phyloP scores from a whole-genome alignment of 2,888 invertebrate species.

The Marronus borbonicus region DNA sequence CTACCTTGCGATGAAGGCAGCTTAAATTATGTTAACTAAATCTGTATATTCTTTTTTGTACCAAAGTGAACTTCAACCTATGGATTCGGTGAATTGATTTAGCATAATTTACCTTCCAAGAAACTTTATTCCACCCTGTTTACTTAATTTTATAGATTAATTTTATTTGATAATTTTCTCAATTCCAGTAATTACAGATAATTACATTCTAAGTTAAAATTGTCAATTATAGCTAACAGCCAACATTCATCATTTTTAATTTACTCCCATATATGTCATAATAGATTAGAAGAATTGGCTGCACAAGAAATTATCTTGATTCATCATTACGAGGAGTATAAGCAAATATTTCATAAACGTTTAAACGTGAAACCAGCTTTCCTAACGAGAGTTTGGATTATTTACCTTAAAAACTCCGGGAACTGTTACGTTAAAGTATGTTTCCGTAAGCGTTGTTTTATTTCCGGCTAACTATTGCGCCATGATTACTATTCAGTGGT shows the following conservation, averaged over 20 bases:
- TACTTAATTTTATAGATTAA: not conserved
- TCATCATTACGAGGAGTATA: not conserved
- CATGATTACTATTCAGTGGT: no score
- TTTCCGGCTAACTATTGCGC: no score
- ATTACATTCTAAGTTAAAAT: not conserved
- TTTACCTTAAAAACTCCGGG: not conserved
- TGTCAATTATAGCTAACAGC: not conserved
- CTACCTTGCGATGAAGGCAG: no score
- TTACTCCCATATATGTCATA: not conserved
- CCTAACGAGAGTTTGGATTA: no score
- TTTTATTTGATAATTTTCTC: not conserved
- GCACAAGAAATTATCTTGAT: not conserved
- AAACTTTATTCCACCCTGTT: not conserved
- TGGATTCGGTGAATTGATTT: not conserved
- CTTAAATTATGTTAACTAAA: no score
- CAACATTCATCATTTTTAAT: not conserved
- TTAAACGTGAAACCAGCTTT: not conserved
- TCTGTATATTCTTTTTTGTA: no score
- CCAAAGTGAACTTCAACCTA: not conserved
- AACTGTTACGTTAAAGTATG: not conserved
- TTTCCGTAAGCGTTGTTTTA: no score
- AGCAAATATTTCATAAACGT: not conserved
- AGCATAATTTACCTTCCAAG: not conserved
- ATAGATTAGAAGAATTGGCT: conserved; percentile 7
- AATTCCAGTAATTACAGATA: not conserved